Evolutionary conservation across 2,888 invertebrate species (phyloP).

Genomic region (Chirona hameri): DNA sequence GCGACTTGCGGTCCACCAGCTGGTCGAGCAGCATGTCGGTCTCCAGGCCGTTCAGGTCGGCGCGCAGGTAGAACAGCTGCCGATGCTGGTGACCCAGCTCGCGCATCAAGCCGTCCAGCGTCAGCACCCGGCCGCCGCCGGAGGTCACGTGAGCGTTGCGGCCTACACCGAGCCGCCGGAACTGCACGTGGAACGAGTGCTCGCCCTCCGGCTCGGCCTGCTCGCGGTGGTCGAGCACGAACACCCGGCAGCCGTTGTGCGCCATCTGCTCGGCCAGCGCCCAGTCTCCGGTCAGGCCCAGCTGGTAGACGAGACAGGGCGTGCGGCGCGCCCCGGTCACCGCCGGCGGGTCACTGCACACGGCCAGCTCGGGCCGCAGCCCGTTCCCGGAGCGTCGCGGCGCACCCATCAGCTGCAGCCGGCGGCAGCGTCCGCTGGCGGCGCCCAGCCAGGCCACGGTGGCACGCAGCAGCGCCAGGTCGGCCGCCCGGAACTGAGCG

Average conservation of each 20-base stretch:
- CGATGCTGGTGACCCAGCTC: neutral
- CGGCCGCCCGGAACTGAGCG: neutral
- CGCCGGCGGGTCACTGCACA: neutral
- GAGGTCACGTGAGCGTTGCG: neutral
- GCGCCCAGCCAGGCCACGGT: neutral
- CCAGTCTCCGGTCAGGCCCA: neutral
- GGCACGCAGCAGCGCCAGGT: neutral
- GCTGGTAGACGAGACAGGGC: neutral
- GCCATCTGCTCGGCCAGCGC: slow-evolving; percentile 14
- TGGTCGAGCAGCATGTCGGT: slow-evolving; percentile 12
- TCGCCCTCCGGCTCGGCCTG: neutral
- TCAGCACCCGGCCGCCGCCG: neutral
- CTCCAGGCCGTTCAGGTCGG: slow-evolving; percentile 10
- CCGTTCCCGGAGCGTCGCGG: neutral
- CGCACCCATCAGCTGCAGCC: neutral
- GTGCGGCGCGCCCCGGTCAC: neutral
- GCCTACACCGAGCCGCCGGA: slow-evolving; percentile 7
- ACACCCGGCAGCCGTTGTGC: neutral
- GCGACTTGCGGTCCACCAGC: neutral
- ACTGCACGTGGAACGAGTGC: neutral
- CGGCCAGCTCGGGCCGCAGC: neutral
- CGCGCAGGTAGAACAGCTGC: neutral
- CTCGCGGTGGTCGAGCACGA: neutral
- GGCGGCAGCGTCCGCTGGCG: neutral
- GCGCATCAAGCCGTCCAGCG: neutral